Evolutionary conservation across 1,140 invertebrate genomes (phyloP), one percentile per base, ranked within the genome.

Genomic region (Pogonomyrmex barbatus): DNA sequence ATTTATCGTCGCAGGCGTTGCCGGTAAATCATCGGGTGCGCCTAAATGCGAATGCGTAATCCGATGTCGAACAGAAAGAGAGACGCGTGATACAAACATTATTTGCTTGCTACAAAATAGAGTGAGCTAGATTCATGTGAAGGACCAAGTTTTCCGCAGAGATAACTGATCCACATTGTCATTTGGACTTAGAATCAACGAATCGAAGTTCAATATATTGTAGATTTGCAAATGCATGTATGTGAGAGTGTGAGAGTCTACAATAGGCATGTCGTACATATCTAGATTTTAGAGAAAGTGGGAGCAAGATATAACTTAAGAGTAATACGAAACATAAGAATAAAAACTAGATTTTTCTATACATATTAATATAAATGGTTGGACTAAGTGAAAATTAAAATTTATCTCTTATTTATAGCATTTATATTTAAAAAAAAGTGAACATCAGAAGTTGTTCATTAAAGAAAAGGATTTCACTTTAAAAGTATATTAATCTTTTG

Each of bases 1-100:
- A 50, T 88, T 86, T 68, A 79, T 47, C 17, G 54, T 47, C 3
- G 42, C 47, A 85, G 50, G 60, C 54, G 76, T 86, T 39, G 54
- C 5, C 63, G 52, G 45, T 68, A 68, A 86, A 86, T 68, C 79
- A 83, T 75, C 42, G 54, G 4, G 79, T 56, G 45, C 12, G 39
- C 30, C 14, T 24, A 54, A 54, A 77, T 36, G 63, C 52, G 14
- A 56, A 14, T 50, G 4, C 24, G 82, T 67, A 68, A 83, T 83
- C 79, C 68, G 42, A 73, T 83, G 79, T 83, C 79, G 79, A 83
- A 82, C 79, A 33, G 68, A n/a, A 50, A 60, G 33, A 71, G 78
- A 47, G 42, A 50, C 33, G 68, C 79, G 42, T 60, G 58, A 83
- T 75, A 54, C n/a, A 54, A 83, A 60, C 62, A 67, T 45, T 56